These are phyloP conservation scores for Caenorhabditis doughertyi DNA, from an alignment of 2,888 invertebrate species.

Conservation along the genomic window DNA sequence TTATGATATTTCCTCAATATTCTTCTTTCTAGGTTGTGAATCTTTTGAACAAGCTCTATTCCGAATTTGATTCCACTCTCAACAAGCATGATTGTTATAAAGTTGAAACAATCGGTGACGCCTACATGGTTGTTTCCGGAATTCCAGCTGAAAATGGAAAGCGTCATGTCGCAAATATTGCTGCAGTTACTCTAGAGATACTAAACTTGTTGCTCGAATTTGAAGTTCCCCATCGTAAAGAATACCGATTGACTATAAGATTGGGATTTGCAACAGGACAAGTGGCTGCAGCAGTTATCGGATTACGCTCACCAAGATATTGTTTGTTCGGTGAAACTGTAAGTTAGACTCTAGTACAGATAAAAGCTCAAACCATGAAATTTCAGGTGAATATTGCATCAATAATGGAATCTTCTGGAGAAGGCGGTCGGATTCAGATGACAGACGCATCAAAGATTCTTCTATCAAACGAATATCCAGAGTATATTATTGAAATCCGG, in stretches of 20 bases:
- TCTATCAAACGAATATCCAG: constrained; percentile 67
- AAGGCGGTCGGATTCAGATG: constrained; percentile 66
- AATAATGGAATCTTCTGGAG: constrained; percentile 71
- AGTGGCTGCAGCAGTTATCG: constrained; percentile 72
- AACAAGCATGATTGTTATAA: constrained; percentile 72
- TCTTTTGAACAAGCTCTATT: constrained; percentile 77
- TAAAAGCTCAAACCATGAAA: background rate
- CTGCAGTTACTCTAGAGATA: constrained; percentile 65
- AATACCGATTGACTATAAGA: constrained; percentile 61
- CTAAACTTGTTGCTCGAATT: constrained; percentile 60
- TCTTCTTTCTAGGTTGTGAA: constrained; percentile 64
- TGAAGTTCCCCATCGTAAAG: constrained; percentile 66
- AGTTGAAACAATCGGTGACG: constrained; percentile 76
- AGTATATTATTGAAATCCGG: constrained; percentile 63
- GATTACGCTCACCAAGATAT: constrained; percentile 70
- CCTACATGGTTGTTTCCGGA: constrained; percentile 75
- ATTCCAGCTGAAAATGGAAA: constrained; percentile 73
- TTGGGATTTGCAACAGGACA: constrained; percentile 70
- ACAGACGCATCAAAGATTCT: constrained; percentile 61
- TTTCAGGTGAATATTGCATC: constrained; percentile 71
- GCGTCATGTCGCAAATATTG: constrained; percentile 71
- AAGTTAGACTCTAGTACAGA: background rate
- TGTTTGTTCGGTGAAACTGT: constrained; percentile 77
- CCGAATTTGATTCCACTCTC: constrained; percentile 79
- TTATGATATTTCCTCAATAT: background rate